Base-by-base conservation (phyloP, 2,797 vertebrate species). In the Microcaecilia unicolor region DNA sequence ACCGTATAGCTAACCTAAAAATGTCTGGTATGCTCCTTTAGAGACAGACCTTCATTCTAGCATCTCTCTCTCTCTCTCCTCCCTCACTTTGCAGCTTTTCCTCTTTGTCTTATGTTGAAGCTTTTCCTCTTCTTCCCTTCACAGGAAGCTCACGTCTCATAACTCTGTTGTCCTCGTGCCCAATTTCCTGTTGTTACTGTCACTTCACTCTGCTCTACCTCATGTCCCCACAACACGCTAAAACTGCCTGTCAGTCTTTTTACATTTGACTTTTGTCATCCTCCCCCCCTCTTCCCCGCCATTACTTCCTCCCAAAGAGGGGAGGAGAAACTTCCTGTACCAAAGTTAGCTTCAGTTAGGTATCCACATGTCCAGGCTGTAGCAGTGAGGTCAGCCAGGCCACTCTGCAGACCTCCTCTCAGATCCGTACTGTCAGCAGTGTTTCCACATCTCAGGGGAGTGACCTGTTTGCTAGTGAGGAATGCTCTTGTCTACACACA, bases 371-470 rank as follows among this genome's bases (percentile, higher is more conserved):
- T 62, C 77, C 44, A 45, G 67, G 55, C 58, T 3, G 48, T 59
- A 47, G 53, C 54, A 20, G 9, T 25, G 34, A 46, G 81, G 82
- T 81, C 80, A 80, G 57, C 9, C 31, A 63, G 79, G 82, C 73
- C 81, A 78, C 70, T 48, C 61, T 61, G 66, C 80, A 82, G 64
- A 69, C 55, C 81, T 85, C 70, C 75, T 78, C 50, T 74, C 53
- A 61, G 61, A 75, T 63, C 41, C 54, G 41, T 64, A 61, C 59
- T 67, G 74, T 80, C 77, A 79, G 78, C 79, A 79, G 70, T 63
- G 62, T 38, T 14, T 49, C 37, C 15, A 0, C 17, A 44, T 15
- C 62, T 49, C 59, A 2, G 27, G 51, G 66, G 63, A 67, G 22
- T 14, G 4, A 31, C 29, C 58, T 64, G 55, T 37, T 48, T 6